Evolutionary conservation across 2,797 vertebrate species (phyloP).

Genomic region (Antennarius maculatus): DNA sequence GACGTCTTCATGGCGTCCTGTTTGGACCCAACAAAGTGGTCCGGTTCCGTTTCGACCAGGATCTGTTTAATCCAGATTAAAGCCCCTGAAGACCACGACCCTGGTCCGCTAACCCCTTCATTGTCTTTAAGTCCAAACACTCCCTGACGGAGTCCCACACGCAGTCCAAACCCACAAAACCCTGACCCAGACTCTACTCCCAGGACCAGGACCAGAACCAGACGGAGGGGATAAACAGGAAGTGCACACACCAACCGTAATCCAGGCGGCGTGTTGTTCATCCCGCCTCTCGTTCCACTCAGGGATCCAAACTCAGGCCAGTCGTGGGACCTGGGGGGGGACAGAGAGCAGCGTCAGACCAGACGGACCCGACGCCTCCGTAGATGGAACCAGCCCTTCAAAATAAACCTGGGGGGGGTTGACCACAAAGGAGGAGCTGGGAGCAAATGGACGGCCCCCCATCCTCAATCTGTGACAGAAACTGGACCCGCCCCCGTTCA

Average conservation of each 20-base stretch:
- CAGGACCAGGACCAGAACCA: constrained; percentile 18
- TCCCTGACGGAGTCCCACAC: constrained; percentile 34
- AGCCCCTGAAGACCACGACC: fast-evolving
- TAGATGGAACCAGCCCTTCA: constrained; percentile 24
- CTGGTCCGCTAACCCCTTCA: background rate
- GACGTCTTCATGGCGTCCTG: background rate
- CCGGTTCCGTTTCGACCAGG: constrained; percentile 22
- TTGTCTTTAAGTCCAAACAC: constrained; percentile 4
- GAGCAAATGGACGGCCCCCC: no score
- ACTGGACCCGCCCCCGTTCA: no score
- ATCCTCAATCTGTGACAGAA: no score
- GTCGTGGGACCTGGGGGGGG: constrained; percentile 32
- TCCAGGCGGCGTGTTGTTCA: constrained; percentile 81
- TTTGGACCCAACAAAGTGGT: background rate
- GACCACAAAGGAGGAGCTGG: no score
- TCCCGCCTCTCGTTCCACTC: constrained; percentile 72
- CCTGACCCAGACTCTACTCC: constrained; percentile 21
- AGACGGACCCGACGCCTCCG: constrained; percentile 17
- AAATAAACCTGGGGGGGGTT: constrained; percentile 25
- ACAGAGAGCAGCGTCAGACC: constrained; percentile 31
- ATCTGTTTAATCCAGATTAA: background rate
- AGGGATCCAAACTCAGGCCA: constrained; percentile 63
- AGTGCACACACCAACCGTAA: constrained; percentile 84
- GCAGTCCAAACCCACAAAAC: constrained; percentile 22
- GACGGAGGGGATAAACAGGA: constrained; percentile 53